Base-by-base conservation (phyloP, 2,113 vertebrate species). In the Pao palembangensis region DNA sequence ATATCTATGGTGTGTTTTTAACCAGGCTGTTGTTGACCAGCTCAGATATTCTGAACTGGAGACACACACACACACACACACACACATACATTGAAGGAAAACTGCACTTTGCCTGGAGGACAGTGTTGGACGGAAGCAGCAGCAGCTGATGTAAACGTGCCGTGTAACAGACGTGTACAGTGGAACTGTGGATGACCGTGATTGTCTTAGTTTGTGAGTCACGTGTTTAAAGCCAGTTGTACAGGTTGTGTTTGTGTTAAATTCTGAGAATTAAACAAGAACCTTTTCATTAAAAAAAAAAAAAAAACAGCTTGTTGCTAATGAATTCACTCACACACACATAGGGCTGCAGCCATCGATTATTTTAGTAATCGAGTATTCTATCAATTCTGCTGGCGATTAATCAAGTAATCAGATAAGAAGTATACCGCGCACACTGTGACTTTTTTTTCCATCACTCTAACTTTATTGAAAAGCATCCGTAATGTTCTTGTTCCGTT, bases 201-300 rank as follows among this genome's bases (percentile, higher is more conserved):
- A 88, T 91, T 43, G 51, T 75, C 79, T 77, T 88, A 89, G 88
- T 91, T 88, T 92, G 82, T 92, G 89, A 91, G 92, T 93, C 92
- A 94, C 87, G 73, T 89, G 84, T 91, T 80, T 82, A 91, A 92
- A 53, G 78, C 80, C 79, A 73, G 81, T 73, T 25, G 51, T 51
- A 23, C 50, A 51, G 4, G 1, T 23, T 21, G 21, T 10, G 20
- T 23, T 12, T 51, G 50, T 51, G 50, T 21, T 25, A 5, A 20
- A 25, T n/a, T 14, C 14, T 3, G 3, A 51, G 19, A 23, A 20
- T 19, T 38, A 38, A 38, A 38, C 34, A 38, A 28, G 25, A 28
- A 49, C 47, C 16, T 49, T 49, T 49, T 17, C 43, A 38, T 38
- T 38, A 10, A 38, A 38, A 38, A 6, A 23, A 23, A 23, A 23